These are phyloP conservation scores for Melanerpes aurifrons DNA, from an alignment of 2,113 vertebrate genomes.

Conservation along the genomic window DNA sequence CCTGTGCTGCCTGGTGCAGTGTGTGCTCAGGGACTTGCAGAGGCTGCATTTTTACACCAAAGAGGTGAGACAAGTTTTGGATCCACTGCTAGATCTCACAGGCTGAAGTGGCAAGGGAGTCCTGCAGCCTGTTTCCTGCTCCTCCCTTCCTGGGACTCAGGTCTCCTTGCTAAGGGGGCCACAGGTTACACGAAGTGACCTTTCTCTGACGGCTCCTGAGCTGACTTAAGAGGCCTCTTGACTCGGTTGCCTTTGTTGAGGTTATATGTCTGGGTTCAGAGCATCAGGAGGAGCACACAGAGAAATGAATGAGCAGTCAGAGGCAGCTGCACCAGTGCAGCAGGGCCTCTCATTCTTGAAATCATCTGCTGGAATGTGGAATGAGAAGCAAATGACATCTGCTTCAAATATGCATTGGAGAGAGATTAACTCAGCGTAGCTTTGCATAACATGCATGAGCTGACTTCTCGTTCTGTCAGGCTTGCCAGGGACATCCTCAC, in stretches of 20 bases:
- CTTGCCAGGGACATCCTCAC: not conserved
- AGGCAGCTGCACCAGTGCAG: not conserved
- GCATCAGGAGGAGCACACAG: not conserved
- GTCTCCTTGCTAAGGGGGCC: not conserved
- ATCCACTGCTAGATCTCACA: not conserved
- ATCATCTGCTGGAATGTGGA: not conserved
- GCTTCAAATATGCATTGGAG: conserved; percentile 23
- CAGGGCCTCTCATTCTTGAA: not conserved
- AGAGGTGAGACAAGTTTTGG: not conserved
- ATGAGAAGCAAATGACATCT: not conserved
- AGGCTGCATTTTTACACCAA: not conserved
- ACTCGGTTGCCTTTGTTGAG: not conserved
- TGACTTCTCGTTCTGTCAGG: conserved; percentile 26
- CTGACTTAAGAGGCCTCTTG: not conserved
- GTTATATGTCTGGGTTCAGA: not conserved
- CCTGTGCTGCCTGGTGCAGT: not conserved
- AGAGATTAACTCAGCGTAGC: not conserved
- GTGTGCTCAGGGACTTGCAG: not conserved
- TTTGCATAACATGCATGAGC: conserved; percentile 15
- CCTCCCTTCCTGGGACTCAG: not conserved
- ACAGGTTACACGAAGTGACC: not conserved
- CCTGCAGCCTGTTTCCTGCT: not conserved
- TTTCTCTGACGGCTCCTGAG: not conserved
- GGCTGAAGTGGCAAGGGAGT: not conserved
- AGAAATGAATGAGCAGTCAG: not conserved